Evolutionary conservation across 2,797 vertebrate genomes (phyloP).

Genomic region (Fistularia tabacaria): DNA sequence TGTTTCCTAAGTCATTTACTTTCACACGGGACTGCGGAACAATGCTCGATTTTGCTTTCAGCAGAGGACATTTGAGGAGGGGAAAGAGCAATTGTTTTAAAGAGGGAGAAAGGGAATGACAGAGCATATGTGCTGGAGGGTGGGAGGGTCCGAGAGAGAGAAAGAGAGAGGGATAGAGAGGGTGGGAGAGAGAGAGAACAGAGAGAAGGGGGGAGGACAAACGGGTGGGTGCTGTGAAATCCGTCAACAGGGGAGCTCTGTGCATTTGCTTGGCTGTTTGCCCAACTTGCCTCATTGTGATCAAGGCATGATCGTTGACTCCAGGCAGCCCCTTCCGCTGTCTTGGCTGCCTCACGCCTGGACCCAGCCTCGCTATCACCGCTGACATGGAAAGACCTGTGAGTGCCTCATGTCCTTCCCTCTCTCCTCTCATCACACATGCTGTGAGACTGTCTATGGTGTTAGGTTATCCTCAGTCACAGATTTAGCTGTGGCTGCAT

Average conservation of each 20-base stretch:
- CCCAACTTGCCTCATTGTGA: conserved; percentile 93
- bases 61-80: conserved; percentile 52
- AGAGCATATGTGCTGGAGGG: conserved; percentile 46
- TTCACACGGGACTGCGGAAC: too few relatives aligned
- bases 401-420: conserved; percentile 78
- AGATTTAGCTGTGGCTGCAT: conserved; percentile 57
- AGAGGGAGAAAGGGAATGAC: conserved; percentile 50
- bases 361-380: conserved; percentile 78
- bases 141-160: conserved; percentile 29
- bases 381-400: conserved; percentile 88
- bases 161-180: conserved; percentile 23
- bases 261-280: conserved; percentile 84
- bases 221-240: conserved; percentile 70
- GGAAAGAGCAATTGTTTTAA: conserved; percentile 65
- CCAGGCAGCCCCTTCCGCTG: conserved; percentile 84
- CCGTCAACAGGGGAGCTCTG: conserved; percentile 74
- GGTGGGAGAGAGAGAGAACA: conserved; percentile 5
- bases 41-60: conserved; percentile 19
- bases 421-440: conserved; percentile 8
- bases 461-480: conserved; percentile 58
- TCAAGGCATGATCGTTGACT: conserved; percentile 94
- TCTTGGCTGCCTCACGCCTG: conserved; percentile 81
- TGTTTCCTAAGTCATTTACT: neutral
- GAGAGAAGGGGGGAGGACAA: conserved; percentile 30
- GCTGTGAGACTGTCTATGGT: conserved; percentile 28